A percentile compares a stretch with the other conserved stretches of the same genome.
Evolutionary conservation across 2,113 vertebrate genomes (phyloP).

Genomic region (Epinephelus moara): DNA sequence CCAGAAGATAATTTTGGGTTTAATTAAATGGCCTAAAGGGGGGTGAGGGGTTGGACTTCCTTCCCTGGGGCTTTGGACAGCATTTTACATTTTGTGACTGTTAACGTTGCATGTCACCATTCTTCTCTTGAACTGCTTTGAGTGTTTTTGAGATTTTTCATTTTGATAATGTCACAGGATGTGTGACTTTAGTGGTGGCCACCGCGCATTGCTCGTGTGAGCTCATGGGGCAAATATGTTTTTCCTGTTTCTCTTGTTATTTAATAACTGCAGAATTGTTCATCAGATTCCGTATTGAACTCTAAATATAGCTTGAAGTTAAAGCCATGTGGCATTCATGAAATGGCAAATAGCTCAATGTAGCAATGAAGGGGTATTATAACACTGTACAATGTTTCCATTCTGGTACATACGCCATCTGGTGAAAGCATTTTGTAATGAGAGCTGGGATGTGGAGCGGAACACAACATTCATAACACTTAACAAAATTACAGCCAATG

Average conservation of each 20-base stretch:
- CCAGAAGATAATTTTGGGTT: constrained; percentile 25
- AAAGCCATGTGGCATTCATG: neutral
- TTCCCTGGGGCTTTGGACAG: neutral
- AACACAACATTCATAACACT: constrained; percentile 54
- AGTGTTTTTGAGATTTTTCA: neutral
- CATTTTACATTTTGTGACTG: neutral
- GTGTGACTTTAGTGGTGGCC: neutral
- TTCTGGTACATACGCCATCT: constrained; percentile 26
- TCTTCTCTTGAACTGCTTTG: neutral
- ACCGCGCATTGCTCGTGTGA: neutral
- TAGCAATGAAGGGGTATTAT: neutral
- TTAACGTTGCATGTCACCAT: neutral
- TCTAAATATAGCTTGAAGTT: neutral
- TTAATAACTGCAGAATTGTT: neutral
- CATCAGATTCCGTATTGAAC: constrained; percentile 1
- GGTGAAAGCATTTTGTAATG: constrained; percentile 24
- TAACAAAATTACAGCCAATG: constrained; percentile 47
- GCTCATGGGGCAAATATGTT: neutral
- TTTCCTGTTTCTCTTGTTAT: neutral
- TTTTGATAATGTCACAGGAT: neutral
- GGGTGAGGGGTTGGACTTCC: neutral
- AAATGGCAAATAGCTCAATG: neutral
- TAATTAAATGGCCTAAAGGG: neutral
- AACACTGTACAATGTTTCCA: neutral
- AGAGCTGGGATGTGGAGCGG: constrained; percentile 19